Evolutionary conservation across 2,888 invertebrate species (phyloP).

Genomic region (Petrophora chlorosata): DNA sequence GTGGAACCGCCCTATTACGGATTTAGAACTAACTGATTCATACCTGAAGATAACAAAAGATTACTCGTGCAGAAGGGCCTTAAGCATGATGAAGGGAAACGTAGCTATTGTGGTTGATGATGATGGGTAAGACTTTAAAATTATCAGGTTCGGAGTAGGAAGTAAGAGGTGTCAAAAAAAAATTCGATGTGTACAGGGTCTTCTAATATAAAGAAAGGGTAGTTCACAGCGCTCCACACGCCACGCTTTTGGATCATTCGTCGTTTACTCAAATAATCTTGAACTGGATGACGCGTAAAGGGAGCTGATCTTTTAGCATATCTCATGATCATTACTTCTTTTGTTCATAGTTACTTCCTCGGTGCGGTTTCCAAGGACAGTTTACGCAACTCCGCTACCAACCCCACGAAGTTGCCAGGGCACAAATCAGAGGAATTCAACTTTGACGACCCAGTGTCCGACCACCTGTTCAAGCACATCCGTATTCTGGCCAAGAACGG

Average conservation of each 20-base stretch:
- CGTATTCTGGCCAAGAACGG: constrained; percentile 83
- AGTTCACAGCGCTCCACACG: too few relatives aligned
- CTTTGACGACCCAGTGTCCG: constrained; percentile 82
- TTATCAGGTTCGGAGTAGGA: too few relatives aligned
- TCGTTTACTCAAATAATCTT: too few relatives aligned
- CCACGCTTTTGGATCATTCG: too few relatives aligned
- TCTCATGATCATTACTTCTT: too few relatives aligned
- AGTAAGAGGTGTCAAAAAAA: too few relatives aligned
- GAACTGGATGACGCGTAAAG: too few relatives aligned
- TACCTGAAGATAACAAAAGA: constrained; percentile 74
- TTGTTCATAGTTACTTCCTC: constrained; percentile 40
- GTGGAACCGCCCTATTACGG: constrained; percentile 85
- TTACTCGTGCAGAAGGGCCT: constrained; percentile 40
- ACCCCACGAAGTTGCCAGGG: constrained; percentile 60
- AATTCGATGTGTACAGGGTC: too few relatives aligned
- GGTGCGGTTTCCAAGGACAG: constrained; percentile 65
- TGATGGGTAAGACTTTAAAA: constrained; percentile 57
- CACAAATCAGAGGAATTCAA: constrained; percentile 71
- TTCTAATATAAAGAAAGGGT: too few relatives aligned
- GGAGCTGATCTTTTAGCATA: too few relatives aligned
- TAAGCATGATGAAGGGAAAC: constrained; percentile 40
- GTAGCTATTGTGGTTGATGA: constrained; percentile 54
- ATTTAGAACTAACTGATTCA: constrained; percentile 39
- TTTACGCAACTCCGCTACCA: constrained; percentile 85
- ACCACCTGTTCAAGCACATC: constrained; percentile 86